phyloP scores from a whole-genome alignment of 2,113 vertebrate species.

The Scalopus aquaticus region DNA sequence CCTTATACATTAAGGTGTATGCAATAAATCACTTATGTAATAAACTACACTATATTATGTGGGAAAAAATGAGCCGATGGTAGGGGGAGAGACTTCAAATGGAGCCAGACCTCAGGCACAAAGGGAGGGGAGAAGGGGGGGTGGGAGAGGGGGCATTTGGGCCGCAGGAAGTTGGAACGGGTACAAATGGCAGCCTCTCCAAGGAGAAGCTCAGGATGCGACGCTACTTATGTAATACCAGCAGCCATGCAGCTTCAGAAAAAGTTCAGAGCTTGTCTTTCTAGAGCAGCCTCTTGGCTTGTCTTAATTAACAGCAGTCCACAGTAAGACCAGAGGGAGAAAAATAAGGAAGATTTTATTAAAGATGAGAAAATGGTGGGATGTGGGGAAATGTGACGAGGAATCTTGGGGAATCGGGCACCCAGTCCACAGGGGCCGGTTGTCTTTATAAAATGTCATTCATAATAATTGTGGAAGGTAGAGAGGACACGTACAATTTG shows the following conservation, averaged over 20 bases:
- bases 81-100: background rate
- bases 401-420: background rate
- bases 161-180: slow-evolving; percentile 46
- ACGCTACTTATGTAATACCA: slow-evolving; percentile 81
- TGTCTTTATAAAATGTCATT: background rate
- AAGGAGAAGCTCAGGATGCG: slow-evolving; percentile 51
- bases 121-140: background rate
- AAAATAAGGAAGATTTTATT: background rate
- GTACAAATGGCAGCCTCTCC: slow-evolving; percentile 16
- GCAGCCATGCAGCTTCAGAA: slow-evolving; percentile 44
- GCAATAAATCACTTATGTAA: slow-evolving; percentile 85
- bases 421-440: background rate
- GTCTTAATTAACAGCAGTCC: slow-evolving; percentile 66
- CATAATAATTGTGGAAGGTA: background rate
- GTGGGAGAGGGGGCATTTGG: background rate
- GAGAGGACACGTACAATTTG: background rate
- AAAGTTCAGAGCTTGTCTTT: slow-evolving; percentile 69
- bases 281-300: slow-evolving; percentile 63
- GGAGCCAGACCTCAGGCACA: slow-evolving; percentile 51
- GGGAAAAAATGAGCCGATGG: background rate
- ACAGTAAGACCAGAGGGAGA: background rate
- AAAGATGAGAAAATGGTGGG: background rate
- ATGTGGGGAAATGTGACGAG: background rate
- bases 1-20: slow-evolving; percentile 80
- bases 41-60: slow-evolving; percentile 78